These are phyloP conservation scores for Criorhina ranunculi DNA, from an alignment of 2,888 invertebrate species.

Conservation along the genomic window DNA sequence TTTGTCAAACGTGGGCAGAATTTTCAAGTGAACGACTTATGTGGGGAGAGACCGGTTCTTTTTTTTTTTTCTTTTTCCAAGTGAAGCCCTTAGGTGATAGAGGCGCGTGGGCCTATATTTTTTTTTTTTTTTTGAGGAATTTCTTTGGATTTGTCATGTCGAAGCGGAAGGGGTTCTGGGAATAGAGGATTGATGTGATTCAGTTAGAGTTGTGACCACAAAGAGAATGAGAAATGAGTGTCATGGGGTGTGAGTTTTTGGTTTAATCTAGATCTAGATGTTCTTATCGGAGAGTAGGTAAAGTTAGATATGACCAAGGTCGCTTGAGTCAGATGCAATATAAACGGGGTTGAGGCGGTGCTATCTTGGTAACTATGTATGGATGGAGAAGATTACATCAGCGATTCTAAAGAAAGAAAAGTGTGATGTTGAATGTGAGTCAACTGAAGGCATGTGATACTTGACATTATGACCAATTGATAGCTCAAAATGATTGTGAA, in stretches of 20 bases:
- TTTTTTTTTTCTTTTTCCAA: slow-evolving; percentile 1
- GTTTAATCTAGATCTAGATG: slow-evolving; percentile 13
- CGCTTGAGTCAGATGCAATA: slow-evolving; percentile 36
- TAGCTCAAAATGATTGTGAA: too few species aligned
- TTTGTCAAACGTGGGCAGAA: slow-evolving; percentile 46
- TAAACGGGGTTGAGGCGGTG: not conserved
- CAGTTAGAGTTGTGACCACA: not conserved
- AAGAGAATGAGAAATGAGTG: not conserved
- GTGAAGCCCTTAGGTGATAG: slow-evolving; percentile 12
- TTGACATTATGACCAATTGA: too few species aligned
- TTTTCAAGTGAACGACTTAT: slow-evolving; percentile 44
- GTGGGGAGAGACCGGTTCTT: slow-evolving; percentile 14
- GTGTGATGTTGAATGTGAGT: not conserved
- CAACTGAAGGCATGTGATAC: not conserved
- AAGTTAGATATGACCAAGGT: slow-evolving; percentile 35
- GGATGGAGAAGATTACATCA: slow-evolving; percentile 7
- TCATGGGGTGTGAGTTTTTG: not conserved
- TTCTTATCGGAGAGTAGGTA: slow-evolving; percentile 31
- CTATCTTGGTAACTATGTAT: slow-evolving; percentile 2
- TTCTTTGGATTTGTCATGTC: slow-evolving; percentile 11
- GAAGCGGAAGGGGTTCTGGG: slow-evolving; percentile 12
- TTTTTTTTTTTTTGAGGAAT: not conserved
- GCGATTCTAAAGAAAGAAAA: not conserved
- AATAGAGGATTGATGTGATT: slow-evolving; percentile 6
- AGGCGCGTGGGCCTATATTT: slow-evolving; percentile 12